phyloP scores from a whole-genome alignment of 2,113 vertebrate genomes.

The Sebastes fasciatus region DNA sequence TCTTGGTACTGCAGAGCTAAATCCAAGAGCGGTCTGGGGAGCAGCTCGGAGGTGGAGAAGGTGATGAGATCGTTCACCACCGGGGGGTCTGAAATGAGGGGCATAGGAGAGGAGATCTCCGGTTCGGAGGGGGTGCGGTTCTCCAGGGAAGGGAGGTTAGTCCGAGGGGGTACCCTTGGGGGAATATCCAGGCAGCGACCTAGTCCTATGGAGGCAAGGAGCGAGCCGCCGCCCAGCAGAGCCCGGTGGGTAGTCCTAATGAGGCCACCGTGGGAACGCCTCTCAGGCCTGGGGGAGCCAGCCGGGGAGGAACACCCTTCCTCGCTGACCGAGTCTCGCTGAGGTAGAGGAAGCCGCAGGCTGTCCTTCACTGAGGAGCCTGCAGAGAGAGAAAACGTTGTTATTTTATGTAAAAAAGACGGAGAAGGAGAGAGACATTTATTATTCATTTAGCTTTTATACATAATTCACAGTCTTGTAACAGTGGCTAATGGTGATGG shows the following conservation, averaged over 20 bases:
- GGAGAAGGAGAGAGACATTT: slow-evolving; percentile 21
- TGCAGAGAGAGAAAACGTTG: slow-evolving; percentile 33
- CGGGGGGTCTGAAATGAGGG: slow-evolving; percentile 64
- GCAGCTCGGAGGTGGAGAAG: slow-evolving; percentile 60
- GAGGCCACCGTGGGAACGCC: slow-evolving; percentile 53
- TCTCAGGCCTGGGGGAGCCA: slow-evolving; percentile 72
- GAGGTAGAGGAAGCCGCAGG: slow-evolving; percentile 70
- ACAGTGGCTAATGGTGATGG: slow-evolving; percentile 34
- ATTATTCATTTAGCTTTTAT: slow-evolving; percentile 59
- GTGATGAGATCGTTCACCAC: slow-evolving; percentile 82
- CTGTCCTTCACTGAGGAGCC: slow-evolving; percentile 77
- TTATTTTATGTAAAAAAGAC: slow-evolving; percentile 6
- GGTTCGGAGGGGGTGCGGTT: slow-evolving; percentile 58
- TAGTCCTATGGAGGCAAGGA: slow-evolving; percentile 88
- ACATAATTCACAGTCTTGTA: slow-evolving; percentile 56
- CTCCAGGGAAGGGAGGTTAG: slow-evolving; percentile 70
- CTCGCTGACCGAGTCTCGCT: slow-evolving; percentile 74
- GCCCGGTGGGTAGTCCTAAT: slow-evolving; percentile 85
- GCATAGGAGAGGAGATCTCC: slow-evolving; percentile 58
- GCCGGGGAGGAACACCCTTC: slow-evolving; percentile 69
- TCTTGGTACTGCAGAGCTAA: slow-evolving; percentile 73
- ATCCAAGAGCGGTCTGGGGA: slow-evolving; percentile 65
- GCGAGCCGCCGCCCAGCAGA: slow-evolving; percentile 82
- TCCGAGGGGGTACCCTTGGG: slow-evolving; percentile 75
- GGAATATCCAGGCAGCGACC: slow-evolving; percentile 82